These are phyloP conservation scores for Chloromyia formosa DNA, from an alignment of 2,888 invertebrate species.

Conservation along the genomic window DNA sequence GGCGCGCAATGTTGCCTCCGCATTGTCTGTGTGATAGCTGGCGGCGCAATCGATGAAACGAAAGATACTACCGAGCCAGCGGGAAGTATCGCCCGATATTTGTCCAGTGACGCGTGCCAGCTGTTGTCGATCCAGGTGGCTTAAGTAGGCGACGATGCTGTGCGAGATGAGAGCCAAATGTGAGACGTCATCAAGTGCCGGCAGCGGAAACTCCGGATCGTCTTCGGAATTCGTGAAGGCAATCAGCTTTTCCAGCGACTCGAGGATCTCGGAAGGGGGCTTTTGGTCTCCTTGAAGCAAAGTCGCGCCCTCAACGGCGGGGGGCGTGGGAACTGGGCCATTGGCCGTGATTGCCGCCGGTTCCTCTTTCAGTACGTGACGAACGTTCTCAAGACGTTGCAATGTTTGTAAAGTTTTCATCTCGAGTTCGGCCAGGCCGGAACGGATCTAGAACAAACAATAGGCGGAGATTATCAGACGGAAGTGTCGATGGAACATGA, in stretches of 20 bases:
- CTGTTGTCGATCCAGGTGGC: slow-evolving; percentile 81
- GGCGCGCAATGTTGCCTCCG: slow-evolving; percentile 83
- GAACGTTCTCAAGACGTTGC: slow-evolving; percentile 73
- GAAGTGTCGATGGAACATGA: neutral
- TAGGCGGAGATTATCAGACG: neutral
- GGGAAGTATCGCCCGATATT: slow-evolving; percentile 84
- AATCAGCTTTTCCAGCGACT: slow-evolving; percentile 71
- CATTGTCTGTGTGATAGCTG: slow-evolving; percentile 87
- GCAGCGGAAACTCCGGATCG: slow-evolving; percentile 68
- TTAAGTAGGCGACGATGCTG: slow-evolving; percentile 85
- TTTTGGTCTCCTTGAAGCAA: slow-evolving; percentile 68
- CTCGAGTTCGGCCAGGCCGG: slow-evolving; percentile 72
- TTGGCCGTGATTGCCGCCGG: slow-evolving; percentile 57
- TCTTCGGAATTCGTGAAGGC: slow-evolving; percentile 70
- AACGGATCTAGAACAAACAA: slow-evolving; percentile 66
- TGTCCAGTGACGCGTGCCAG: slow-evolving; percentile 82
- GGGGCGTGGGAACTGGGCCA: neutral
- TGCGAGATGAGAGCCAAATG: slow-evolving; percentile 82
- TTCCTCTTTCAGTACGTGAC: slow-evolving; percentile 52
- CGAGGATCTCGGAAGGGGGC: slow-evolving; percentile 65
- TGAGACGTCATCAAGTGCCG: slow-evolving; percentile 71
- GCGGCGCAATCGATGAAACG: slow-evolving; percentile 84
- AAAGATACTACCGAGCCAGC: slow-evolving; percentile 89
- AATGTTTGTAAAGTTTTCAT: slow-evolving; percentile 79
- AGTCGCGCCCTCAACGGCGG: slow-evolving; percentile 52